Base-by-base conservation (phyloP, 2,888 invertebrate genomes). In the Pimpla rufipes region DNA sequence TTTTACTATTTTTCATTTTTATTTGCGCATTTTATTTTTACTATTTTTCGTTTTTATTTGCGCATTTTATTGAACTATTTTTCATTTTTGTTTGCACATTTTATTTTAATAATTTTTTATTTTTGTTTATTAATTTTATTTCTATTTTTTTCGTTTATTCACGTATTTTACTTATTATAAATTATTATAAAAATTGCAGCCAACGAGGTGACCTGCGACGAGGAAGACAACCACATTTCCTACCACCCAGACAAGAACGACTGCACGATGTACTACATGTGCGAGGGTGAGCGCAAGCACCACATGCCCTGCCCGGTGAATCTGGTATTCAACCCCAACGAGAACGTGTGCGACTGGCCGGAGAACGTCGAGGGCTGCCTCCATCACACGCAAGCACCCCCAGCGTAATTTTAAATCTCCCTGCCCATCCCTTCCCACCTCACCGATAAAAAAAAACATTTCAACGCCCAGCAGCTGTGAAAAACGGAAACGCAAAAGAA, bases 341-440 rank as follows among this genome's bases (percentile, higher is more conserved):
- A 98, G 91, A 98, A 98, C 91, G 98, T 98, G 10, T 98, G 98
- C 92, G 98, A 98, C 94, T 98, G 98, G 98, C 98, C 98, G 0
- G 98, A 98, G 91, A 98, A 98, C 90, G 98, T 98, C 0, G 98
- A 97, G 92, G 97, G 97, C 21, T 98, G 98, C 90, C 94, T 95
- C 90, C 95, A 95, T 81, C 96, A 96, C 89, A 96, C 96, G 76
- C 96, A 95, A 88, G 96, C 96, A 66, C 96, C 96, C 68, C 95
- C 95, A 55, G 91, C 90, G 57, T 92, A 90, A 89, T 81, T 23
- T 40, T 29, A 21, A 80, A 21, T 23, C 73, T 13, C 35, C 6
- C 64, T 47, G 37, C 16, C 16, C 37, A 3, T 37, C 52, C 47
- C 64, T 23, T 42, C 64, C 35, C 52, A 71, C 66, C 50, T 67